Base-by-base conservation (phyloP, 2,888 invertebrate species). In the Epinotia demarniana region DNA sequence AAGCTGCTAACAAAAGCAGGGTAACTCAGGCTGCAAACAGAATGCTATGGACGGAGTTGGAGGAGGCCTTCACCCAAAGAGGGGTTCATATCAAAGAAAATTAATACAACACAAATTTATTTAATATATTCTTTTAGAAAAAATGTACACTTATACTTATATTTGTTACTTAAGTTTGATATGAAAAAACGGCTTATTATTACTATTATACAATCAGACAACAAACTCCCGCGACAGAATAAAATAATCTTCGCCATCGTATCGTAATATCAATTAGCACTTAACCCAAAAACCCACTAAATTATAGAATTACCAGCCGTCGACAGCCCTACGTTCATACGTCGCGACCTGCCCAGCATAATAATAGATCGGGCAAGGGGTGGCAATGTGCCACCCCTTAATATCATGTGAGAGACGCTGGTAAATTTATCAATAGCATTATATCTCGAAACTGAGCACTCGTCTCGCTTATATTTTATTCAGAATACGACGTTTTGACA, bases 351-450 rank as follows among this genome's bases (percentile, higher is more conserved):
- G 93, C 90, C 89, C 89, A 83, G 93, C 92, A 93, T 93, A 93
- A 92, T 92, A 93, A 93, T 90, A 90, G 88, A 89, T 88, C 86
- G 86, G 90, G 90, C 81, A 81, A 85, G 86, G 88, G 87, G 89
- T 81, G 88, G 88, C 82, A 84, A 85, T 85, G 87, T 86, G 84
- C 88, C 91, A 87, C 92, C 91, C 91, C 87, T 85, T 92, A 92
- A 92, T 92, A 92, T 89, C 91, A 90, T 89, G 90, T 91, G 92
- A 92, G 91, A 90, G 82, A 81, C 81, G 87, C 85, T 89, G 88
- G 86, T 89, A 91, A 92, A 93, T 93, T 93, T 93, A 93, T 93
- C 93, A 93, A 93, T 93, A 91, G 90, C 85, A 89, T 90, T 91
- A 92, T 89, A 89, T 89, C 89, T 89, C 86, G 86, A 86, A 84